phyloP scores from a whole-genome alignment of 92 coral and sea anemone genomes.

The Muricea muricata region DNA sequence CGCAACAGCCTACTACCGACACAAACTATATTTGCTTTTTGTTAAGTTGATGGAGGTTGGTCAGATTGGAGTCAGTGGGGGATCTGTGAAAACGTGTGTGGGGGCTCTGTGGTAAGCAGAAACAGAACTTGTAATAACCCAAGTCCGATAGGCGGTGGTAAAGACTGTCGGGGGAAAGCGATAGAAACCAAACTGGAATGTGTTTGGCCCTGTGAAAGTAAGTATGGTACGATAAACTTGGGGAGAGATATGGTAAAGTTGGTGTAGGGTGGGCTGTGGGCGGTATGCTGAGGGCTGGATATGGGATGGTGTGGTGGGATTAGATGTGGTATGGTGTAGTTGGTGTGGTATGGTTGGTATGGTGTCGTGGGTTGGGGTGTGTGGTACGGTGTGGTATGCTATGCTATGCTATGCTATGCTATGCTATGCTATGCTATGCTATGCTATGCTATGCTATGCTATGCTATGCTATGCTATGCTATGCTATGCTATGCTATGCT shows the following conservation, averaged over 20 bases:
- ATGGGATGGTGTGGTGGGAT: no score
- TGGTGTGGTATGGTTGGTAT: no score
- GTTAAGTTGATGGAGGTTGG: constrained; percentile 90
- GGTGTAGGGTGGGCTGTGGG: no score
- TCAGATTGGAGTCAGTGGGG: constrained; percentile 99
- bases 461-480: constrained; percentile 8
- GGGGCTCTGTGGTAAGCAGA: constrained; percentile 92
- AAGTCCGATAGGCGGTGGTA: constrained; percentile 85
- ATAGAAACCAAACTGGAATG: constrained; percentile 86
- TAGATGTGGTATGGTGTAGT: no score
- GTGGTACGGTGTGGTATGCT: constrained; percentile 1
- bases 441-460: constrained; percentile 4
- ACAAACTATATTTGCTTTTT: background rate
- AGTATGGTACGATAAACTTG: no score
- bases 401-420: background rate
- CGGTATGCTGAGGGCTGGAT: no score
- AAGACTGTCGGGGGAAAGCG: constrained; percentile 68
- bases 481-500: background rate
- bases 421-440: background rate
- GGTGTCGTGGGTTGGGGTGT: no score
- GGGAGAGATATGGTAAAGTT: no score
- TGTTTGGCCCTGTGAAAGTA: constrained; percentile 93
- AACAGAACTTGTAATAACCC: constrained; percentile 86
- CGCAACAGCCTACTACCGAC: background rate
- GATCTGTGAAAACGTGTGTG: constrained; percentile 90